phyloP scores from a whole-genome alignment of 1,140 invertebrate species.

The Adoxophyes honmai region DNA sequence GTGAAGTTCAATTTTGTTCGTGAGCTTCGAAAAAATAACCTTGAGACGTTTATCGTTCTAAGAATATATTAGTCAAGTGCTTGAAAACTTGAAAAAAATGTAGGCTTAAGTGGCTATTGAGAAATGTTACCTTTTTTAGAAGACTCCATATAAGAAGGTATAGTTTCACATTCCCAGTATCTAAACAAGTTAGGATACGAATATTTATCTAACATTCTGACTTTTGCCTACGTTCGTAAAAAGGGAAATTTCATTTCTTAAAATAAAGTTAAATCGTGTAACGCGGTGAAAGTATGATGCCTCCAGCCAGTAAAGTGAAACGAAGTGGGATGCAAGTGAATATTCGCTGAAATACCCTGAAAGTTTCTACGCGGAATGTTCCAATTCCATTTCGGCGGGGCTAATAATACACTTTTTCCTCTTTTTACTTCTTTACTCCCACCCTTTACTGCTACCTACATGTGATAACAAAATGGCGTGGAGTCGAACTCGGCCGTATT shows the following conservation, averaged over 20 bases:
- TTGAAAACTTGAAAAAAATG: too few species aligned
- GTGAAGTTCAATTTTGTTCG: too few species aligned
- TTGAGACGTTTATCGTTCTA: too few species aligned
- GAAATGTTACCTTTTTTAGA: too few species aligned
- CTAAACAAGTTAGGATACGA: too few species aligned
- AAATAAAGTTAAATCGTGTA: constrained; percentile 65
- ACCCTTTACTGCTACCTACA: constrained; percentile 71
- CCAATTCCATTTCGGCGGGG: constrained; percentile 76
- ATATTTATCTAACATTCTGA: too few species aligned
- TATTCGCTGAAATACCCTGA: constrained; percentile 68
- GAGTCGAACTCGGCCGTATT: constrained; percentile 33
- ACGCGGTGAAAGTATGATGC: constrained; percentile 65
- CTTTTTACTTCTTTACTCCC: constrained; percentile 73
- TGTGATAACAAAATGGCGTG: constrained; percentile 39
- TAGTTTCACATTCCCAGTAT: too few species aligned
- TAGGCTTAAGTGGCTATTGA: too few species aligned
- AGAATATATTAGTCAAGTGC: too few species aligned
- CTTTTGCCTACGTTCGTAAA: neutral
- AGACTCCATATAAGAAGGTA: too few species aligned
- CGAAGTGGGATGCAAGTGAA: constrained; percentile 34
- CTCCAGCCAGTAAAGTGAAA: constrained; percentile 68
- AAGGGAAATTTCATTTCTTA: constrained; percentile 38
- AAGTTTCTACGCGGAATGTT: constrained; percentile 72
- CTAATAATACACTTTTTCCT: constrained; percentile 75
- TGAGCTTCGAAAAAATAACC: too few species aligned